Conservation (phyloP, 2,888 invertebrate genomes). For the Chaitophorus viminalis region DNA sequence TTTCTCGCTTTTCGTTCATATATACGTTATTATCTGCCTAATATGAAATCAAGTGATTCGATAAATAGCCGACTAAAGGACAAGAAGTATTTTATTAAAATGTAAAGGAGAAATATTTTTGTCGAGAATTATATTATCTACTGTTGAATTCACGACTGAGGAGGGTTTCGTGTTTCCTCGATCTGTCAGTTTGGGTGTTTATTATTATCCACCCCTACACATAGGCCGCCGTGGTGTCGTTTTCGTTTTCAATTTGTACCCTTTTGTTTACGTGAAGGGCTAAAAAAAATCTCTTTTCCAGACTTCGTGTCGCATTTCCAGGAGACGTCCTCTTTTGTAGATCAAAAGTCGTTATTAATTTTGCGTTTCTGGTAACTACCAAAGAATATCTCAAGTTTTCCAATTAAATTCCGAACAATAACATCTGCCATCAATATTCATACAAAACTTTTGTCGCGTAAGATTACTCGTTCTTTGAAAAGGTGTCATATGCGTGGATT, state of each 20-base stretch:
- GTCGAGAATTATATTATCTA: slow-evolving; percentile 47
- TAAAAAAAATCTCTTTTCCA: slow-evolving; percentile 43
- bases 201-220: slow-evolving; percentile 50
- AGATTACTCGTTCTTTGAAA: slow-evolving; percentile 11
- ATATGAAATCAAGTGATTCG: slow-evolving; percentile 57
- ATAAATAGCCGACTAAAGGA: slow-evolving; percentile 43
- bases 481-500: not conserved
- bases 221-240: slow-evolving; percentile 39
- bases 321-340: slow-evolving; percentile 46
- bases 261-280: slow-evolving; percentile 48
- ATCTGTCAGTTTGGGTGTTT: slow-evolving; percentile 56
- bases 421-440: slow-evolving; percentile 22
- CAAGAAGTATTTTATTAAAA: slow-evolving; percentile 47
- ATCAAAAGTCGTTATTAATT: slow-evolving; percentile 60
- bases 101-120: slow-evolving; percentile 44
- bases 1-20: slow-evolving; percentile 5
- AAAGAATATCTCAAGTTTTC: slow-evolving; percentile 58
- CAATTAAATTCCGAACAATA: slow-evolving; percentile 53
- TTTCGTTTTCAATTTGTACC: slow-evolving; percentile 61
- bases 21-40: slow-evolving; percentile 42
- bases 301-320: slow-evolving; percentile 47
- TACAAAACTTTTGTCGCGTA: slow-evolving; percentile 11
- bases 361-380: slow-evolving; percentile 35
- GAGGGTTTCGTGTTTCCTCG: slow-evolving; percentile 54
- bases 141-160: slow-evolving; percentile 13